Evolutionary conservation across 2,888 invertebrate species (phyloP).

Genomic region (Amorpha juglandis): DNA sequence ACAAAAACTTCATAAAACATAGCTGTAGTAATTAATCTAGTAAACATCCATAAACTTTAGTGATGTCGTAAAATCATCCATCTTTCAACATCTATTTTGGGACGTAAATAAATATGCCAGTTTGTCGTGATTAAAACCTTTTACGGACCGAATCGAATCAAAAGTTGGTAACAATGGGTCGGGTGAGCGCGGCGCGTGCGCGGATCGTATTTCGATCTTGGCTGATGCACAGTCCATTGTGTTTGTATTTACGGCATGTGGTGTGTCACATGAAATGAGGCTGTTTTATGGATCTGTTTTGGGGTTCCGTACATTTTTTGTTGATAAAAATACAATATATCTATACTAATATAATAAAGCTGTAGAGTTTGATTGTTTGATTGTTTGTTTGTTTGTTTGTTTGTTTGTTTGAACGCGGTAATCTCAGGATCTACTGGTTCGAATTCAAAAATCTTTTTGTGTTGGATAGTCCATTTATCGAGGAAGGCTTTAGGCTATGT

Average conservation of each 20-base stretch:
- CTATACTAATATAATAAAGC: no score
- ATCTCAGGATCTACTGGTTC: no score
- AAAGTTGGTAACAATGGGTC: conserved; percentile 4
- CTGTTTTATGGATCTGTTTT: neutral
- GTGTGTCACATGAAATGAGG: conserved; percentile 17
- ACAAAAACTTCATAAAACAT: neutral
- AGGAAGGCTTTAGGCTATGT: no score
- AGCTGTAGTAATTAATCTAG: neutral
- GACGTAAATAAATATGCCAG: conserved; percentile 8
- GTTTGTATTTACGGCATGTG: conserved; percentile 26
- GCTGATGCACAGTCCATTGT: conserved; percentile 26
- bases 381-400: no score
- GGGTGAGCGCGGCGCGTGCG: neutral
- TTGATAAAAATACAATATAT: neutral
- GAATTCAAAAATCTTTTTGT: no score
- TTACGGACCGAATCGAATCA: conserved; percentile 12
- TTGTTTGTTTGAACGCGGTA: no score
- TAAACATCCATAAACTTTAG: neutral
- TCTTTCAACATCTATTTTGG: neutral
- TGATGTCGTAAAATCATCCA: conserved; percentile 4
- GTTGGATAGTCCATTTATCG: no score
- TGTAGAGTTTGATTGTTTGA: no score
- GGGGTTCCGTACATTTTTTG: neutral
- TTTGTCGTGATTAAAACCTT: conserved; percentile 17
- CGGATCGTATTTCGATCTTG: conserved; percentile 19